These are phyloP conservation scores for Amphiduros pacificus DNA, from an alignment of 2,888 invertebrate genomes.

Conservation along the genomic window DNA sequence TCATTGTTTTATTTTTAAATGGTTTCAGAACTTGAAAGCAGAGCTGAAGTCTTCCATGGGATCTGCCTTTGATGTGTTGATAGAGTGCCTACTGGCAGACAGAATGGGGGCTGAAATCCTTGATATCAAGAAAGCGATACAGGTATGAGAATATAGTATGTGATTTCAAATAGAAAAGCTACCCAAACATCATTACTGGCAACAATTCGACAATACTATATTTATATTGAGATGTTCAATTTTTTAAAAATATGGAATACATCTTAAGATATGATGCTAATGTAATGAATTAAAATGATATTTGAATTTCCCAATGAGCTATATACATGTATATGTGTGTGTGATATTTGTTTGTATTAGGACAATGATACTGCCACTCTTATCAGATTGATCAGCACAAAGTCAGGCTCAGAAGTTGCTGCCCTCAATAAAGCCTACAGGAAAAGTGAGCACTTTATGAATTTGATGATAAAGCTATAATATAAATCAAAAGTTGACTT, in stretches of 20 bases:
- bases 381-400: background rate
- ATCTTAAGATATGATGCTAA: no score
- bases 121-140: background rate
- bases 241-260: no score
- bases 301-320: no score
- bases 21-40: background rate
- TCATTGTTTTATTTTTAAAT: background rate
- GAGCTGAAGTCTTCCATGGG: slow-evolving; percentile 1
- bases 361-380: background rate
- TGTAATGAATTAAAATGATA: no score
- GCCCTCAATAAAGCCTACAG: background rate
- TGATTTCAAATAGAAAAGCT: background rate
- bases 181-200: no score
- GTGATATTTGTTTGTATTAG: background rate
- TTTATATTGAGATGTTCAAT: no score
- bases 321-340: no score
- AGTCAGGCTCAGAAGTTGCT: background rate
- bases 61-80: background rate
- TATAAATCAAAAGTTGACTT: no score
- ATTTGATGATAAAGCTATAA: no score
- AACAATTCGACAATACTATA: no score
- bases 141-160: background rate
- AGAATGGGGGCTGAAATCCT: background rate
- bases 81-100: slow-evolving; percentile 1
- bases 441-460: no score